Evolutionary conservation across 1,140 invertebrate genomes (phyloP).

Genomic region (Cylas formicarius): DNA sequence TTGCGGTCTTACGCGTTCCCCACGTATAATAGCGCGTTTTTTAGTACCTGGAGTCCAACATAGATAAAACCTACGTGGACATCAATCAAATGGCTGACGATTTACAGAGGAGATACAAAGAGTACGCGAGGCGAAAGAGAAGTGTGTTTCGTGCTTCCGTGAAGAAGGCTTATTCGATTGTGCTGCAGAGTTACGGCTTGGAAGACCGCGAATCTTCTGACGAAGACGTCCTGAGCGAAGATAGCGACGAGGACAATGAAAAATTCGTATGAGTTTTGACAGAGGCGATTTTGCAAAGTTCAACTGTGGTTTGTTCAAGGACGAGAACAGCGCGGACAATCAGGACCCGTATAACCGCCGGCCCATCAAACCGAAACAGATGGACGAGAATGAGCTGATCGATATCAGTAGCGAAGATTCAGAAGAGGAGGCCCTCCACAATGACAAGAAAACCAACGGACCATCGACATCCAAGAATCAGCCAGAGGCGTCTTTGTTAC

Average conservation of each 20-base stretch:
- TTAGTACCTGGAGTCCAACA: slow-evolving; percentile 48
- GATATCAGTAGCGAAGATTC: slow-evolving; percentile 41
- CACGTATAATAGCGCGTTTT: slow-evolving; percentile 17
- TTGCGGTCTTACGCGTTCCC: background rate
- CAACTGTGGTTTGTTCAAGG: background rate
- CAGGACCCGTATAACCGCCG: background rate
- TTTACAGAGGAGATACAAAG: slow-evolving; percentile 47
- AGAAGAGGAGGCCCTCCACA: slow-evolving; percentile 18
- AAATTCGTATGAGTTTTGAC: slow-evolving; percentile 15
- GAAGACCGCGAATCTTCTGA: slow-evolving; percentile 31
- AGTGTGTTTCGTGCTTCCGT: slow-evolving; percentile 19
- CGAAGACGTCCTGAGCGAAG: slow-evolving; percentile 45
- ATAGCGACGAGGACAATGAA: slow-evolving; percentile 31
- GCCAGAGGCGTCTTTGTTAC: slow-evolving; percentile 12
- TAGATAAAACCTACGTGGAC: slow-evolving; percentile 48
- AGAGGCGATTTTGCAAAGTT: too few relatives aligned
- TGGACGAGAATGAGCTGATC: slow-evolving; percentile 38
- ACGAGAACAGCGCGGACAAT: too few relatives aligned
- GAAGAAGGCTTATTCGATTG: slow-evolving; percentile 47
- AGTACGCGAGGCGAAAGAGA: slow-evolving; percentile 50
- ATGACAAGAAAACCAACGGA: slow-evolving; percentile 16
- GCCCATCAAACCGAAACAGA: slow-evolving; percentile 16
- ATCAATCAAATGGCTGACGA: slow-evolving; percentile 51
- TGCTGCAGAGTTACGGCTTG: slow-evolving; percentile 41
- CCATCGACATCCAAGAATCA: slow-evolving; percentile 4